These are phyloP conservation scores for Ceratosolen solmsi DNA, from an alignment of 1,140 invertebrate species.

Conservation along the genomic window DNA sequence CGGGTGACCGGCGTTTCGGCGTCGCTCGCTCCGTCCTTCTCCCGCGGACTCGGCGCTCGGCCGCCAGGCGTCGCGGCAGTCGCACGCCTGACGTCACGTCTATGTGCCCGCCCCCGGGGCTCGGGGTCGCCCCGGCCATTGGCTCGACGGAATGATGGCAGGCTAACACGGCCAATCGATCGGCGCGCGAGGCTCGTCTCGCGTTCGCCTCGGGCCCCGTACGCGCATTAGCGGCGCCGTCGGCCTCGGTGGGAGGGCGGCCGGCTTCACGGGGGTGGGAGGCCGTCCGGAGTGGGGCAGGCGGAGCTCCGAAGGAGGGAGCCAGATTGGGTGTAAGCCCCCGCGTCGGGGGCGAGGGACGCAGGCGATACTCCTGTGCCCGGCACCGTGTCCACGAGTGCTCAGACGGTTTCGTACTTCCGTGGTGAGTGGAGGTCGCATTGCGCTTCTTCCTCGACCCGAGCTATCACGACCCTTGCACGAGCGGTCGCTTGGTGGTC, in stretches of 20 bases:
- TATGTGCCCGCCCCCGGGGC: constrained; percentile 54
- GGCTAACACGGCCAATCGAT: constrained; percentile 70
- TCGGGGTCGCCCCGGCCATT: constrained; percentile 57
- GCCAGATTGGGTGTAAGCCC: not conserved
- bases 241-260: constrained; percentile 14
- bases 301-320: constrained; percentile 9
- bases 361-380: constrained; percentile 54
- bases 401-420: constrained; percentile 65
- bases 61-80: constrained; percentile 61
- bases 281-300: constrained; percentile 35
- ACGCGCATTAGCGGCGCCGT: constrained; percentile 54
- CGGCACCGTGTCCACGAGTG: constrained; percentile 55
- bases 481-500: no score
- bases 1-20: constrained; percentile 51
- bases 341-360: not conserved
- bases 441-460: not conserved
- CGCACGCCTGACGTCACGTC: constrained; percentile 48
- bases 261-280: not conserved
- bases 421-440: constrained; percentile 62
- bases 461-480: not conserved
- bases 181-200: constrained; percentile 50
- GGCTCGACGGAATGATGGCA: constrained; percentile 70
- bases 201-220: constrained; percentile 39
- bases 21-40: not conserved
- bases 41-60: not conserved